Evolutionary conservation across 1,140 invertebrate genomes (phyloP).

Genomic region (Teleogryllus occipitalis): DNA sequence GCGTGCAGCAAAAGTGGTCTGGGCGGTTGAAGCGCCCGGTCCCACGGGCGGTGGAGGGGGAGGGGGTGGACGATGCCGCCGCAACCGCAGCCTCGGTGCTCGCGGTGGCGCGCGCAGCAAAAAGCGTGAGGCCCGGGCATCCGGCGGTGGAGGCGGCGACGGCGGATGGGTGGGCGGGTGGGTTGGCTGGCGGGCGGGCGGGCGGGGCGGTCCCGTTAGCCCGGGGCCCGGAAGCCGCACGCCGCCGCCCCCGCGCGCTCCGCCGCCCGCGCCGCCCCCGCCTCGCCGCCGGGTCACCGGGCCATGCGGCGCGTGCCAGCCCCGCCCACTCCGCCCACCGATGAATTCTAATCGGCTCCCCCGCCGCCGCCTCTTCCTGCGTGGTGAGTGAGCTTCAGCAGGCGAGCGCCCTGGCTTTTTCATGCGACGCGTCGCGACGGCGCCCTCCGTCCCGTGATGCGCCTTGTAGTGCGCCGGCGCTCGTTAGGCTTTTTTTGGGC

Average conservation of each 20-base stretch:
- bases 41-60: no score
- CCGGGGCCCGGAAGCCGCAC: not conserved
- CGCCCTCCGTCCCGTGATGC: no score
- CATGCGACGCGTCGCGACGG: no score
- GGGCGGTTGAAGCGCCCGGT: not conserved
- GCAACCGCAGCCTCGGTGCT: not conserved
- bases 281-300: not conserved
- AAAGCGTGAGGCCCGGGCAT: not conserved
- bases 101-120: not conserved
- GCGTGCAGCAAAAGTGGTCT: not conserved
- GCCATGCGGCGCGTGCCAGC: not conserved
- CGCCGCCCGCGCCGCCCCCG: no score
- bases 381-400: no score
- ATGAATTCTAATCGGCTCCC: not conserved
- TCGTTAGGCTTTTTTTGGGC: no score
- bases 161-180: not conserved
- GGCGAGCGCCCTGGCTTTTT: no score
- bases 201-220: not conserved
- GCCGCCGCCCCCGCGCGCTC: not conserved
- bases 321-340: not conserved
- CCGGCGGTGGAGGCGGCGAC: not conserved
- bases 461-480: no score
- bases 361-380: no score
- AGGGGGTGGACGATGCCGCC: no score
- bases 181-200: no score